Conservation (phyloP, 2,888 invertebrate species). For the Drosophila dives region DNA sequence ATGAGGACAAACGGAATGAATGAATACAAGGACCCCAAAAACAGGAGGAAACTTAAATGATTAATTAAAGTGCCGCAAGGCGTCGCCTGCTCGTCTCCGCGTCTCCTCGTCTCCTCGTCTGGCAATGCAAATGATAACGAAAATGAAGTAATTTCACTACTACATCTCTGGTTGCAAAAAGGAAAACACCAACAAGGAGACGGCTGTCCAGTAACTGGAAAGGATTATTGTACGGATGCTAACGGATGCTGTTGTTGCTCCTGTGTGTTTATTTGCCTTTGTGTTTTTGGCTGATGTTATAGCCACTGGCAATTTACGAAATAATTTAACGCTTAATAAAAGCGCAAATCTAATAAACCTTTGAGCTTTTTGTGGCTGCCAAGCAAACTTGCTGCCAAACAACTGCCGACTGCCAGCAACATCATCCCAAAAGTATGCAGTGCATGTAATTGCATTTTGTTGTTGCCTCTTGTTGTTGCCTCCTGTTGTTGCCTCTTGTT, state of each 20-base stretch:
- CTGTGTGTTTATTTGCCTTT: constrained; percentile 67
- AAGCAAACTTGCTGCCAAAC: constrained; percentile 55
- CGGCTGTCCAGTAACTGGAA: not conserved
- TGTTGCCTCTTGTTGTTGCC: constrained; percentile 25
- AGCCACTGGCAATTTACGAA: constrained; percentile 75
- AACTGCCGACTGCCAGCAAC: constrained; percentile 22
- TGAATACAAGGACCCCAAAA: constrained; percentile 14
- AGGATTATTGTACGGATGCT: constrained; percentile 1
- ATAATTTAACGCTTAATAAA: constrained; percentile 80
- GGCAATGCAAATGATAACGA: constrained; percentile 76
- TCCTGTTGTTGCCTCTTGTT: constrained; percentile 15
- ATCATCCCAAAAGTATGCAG: constrained; percentile 65
- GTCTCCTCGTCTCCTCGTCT: constrained; percentile 30
- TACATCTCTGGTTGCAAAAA: constrained; percentile 6
- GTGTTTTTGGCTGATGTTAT: constrained; percentile 53
- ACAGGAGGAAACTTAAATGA: constrained; percentile 67
- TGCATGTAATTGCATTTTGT: constrained; percentile 76
- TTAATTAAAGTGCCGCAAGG: constrained; percentile 77
- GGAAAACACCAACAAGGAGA: not conserved
- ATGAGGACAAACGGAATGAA: constrained; percentile 23
- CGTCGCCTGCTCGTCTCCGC: constrained; percentile 32
- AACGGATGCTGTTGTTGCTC: constrained; percentile 14
- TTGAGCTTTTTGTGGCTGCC: constrained; percentile 77
- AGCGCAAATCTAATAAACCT: constrained; percentile 79
- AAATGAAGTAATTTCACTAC: constrained; percentile 63